Evolutionary conservation across 2,113 vertebrate genomes (phyloP).

Genomic region (Rhinolophus sinicus): DNA sequence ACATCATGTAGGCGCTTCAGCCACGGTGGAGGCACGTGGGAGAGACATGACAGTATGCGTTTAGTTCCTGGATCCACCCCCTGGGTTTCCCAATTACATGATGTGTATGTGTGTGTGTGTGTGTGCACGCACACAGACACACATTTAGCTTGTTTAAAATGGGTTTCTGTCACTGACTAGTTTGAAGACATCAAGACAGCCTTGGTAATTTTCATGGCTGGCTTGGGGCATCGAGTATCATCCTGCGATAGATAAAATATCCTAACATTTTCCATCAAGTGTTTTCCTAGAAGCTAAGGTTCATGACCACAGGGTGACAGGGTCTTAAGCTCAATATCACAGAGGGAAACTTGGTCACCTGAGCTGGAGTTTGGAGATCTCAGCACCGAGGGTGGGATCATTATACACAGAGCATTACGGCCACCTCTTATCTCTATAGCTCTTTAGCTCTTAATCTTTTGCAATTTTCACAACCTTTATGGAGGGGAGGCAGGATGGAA

Average conservation of each 20-base stretch:
- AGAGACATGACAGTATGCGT: accelerated
- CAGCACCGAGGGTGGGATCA: accelerated
- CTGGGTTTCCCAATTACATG: no score
- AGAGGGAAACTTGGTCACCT: background rate
- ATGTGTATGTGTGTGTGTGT: accelerated
- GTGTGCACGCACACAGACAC: no score
- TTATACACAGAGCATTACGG: accelerated
- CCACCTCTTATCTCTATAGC: accelerated
- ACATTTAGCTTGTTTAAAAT: background rate
- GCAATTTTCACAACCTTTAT: background rate
- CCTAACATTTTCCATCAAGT: background rate
- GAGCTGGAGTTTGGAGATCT: background rate
- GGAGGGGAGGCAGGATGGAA: background rate
- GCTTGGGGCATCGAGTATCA: background rate
- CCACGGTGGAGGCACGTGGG: accelerated
- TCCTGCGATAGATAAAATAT: background rate
- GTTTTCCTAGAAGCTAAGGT: background rate
- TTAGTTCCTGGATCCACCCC: background rate
- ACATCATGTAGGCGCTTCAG: accelerated
- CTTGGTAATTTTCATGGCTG: background rate
- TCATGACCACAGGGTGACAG: background rate
- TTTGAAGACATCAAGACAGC: background rate
- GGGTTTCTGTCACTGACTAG: background rate
- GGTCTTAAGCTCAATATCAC: background rate
- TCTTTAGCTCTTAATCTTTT: background rate